Evolutionary conservation across 2,888 invertebrate genomes (phyloP), one percentile per base, ranked within the genome.

Genomic region (Pandemis cinnamomeana): DNA sequence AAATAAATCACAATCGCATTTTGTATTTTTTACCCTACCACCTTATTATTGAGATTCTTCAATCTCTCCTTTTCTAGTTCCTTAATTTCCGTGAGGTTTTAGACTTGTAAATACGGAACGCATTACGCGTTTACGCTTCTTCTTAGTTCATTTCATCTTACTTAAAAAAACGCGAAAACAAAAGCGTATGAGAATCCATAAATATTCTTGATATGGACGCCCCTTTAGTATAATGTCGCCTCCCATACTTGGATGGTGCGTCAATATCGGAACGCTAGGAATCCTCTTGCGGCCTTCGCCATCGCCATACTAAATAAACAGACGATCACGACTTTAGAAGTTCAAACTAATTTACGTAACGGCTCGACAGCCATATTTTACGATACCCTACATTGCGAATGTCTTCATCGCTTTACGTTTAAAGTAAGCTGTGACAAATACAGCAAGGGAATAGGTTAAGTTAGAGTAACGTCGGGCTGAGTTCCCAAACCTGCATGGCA

Each of bases 311-410:
- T 64, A n/a, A 64, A 73, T 73, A 68, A 72, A 64, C 15, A 64
- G 20, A 15, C 66, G 66, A 70, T 73, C 73, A 73, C 73, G 73
- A 73, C 58, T 42, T 60, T 69, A 51, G 60, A 69, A 73, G 73
- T 73, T 73, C 70, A 73, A 70, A 73, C 60, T 66, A 51, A 66
- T 73, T 60, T 70, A 66, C 66, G 48, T 73, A 73, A 70, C 73
- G 61, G 69, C 44, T 73, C 48, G 13, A 62, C 41, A 36, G 46
- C 42, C 15, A 13, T 46, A 48, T 48, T 69, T 69, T 73, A 70
- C 63, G 73, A 69, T 64, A 66, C 60, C 60, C 41, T 53, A 8
- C 42, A 53, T 68, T 68, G 46, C 63, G 58, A 60, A 73, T 42
- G 70, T 66, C 58, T 70, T 51, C 60, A 66, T 66, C 15, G 64